These are phyloP conservation scores for Monoplex corrugatus DNA, from an alignment of 2,888 invertebrate genomes.

Conservation along the genomic window DNA sequence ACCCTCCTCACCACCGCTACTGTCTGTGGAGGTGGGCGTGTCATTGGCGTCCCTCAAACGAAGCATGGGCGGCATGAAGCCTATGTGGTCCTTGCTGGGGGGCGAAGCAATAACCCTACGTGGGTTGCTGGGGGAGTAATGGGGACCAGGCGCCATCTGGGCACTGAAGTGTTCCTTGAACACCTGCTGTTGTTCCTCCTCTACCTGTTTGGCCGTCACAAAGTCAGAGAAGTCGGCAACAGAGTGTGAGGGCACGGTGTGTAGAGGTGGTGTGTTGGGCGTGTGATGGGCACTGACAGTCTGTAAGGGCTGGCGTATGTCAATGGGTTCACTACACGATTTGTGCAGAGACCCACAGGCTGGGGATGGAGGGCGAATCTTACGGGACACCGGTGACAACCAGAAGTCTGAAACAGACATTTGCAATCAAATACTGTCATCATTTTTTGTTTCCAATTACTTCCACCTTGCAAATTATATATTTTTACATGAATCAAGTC, in stretches of 20 bases:
- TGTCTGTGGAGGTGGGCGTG: conserved; percentile 43
- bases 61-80: conserved; percentile 35
- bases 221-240: conserved; percentile 65
- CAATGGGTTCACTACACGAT: conserved; percentile 75
- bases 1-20: conserved; percentile 23
- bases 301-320: conserved; percentile 62
- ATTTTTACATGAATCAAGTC: no score
- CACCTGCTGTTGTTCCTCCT: conserved; percentile 49
- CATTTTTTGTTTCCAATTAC: no score
- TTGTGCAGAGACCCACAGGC: conserved; percentile 65
- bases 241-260: conserved; percentile 64
- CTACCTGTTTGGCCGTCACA: conserved; percentile 45
- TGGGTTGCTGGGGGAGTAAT: background rate
- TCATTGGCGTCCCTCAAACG: conserved; percentile 12
- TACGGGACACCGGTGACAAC: conserved; percentile 72
- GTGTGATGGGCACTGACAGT: conserved; percentile 30
- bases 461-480: no score
- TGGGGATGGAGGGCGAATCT: conserved; percentile 47
- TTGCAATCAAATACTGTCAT: background rate
- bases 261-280: conserved; percentile 58
- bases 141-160: conserved; percentile 3
- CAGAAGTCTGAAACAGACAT: conserved; percentile 78
- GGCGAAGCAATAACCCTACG: background rate
- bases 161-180: conserved; percentile 47
- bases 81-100: background rate